A percentile compares a stretch with the other conserved stretches of the same genome.
Conservation (phyloP, 2,797 vertebrate genomes). For the Gadopsis bispinosus region DNA sequence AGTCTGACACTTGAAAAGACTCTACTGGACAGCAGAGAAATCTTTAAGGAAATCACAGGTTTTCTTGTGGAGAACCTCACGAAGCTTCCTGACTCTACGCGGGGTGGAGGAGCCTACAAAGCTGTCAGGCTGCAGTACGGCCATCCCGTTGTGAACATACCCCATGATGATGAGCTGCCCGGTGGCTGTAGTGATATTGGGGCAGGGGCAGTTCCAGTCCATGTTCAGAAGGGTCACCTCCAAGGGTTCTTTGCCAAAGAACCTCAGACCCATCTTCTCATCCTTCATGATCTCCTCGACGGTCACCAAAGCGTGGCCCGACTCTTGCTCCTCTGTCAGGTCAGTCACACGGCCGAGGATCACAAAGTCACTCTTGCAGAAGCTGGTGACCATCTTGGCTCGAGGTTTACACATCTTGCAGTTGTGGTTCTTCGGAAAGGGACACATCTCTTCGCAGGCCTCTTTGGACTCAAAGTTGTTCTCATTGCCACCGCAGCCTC, state of each 20-base stretch:
- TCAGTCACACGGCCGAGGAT: constrained; percentile 93
- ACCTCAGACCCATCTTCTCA: constrained; percentile 98
- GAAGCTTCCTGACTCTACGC: constrained; percentile 92
- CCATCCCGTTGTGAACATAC: constrained; percentile 96
- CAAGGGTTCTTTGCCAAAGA: constrained; percentile 93
- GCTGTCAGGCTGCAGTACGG: constrained; percentile 93
- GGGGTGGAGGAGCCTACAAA: constrained; percentile 90
- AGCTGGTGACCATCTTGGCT: constrained; percentile 96
- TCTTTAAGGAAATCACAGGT: constrained; percentile 96
- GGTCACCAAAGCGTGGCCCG: constrained; percentile 91
- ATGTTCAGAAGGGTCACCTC: constrained; percentile 95
- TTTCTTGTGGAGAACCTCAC: constrained; percentile 94
- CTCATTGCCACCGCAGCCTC: constrained; percentile 94
- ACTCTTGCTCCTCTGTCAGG: constrained; percentile 93
- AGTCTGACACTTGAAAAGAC: constrained; percentile 3
- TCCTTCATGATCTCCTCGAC: constrained; percentile 98
- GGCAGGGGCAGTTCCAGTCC: constrained; percentile 97
- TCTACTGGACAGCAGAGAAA: constrained; percentile 88
- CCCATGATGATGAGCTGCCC: constrained; percentile 97
- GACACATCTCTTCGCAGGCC: constrained; percentile 94
- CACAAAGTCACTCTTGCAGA: constrained; percentile 96
- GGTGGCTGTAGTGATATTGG: constrained; percentile 90
- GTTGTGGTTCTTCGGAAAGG: constrained; percentile 91
- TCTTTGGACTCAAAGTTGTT: constrained; percentile 98
- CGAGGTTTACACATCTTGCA: constrained; percentile 93